Base-by-base conservation (phyloP, 2,888 invertebrate genomes). In the Diplazon laetatorius region DNA sequence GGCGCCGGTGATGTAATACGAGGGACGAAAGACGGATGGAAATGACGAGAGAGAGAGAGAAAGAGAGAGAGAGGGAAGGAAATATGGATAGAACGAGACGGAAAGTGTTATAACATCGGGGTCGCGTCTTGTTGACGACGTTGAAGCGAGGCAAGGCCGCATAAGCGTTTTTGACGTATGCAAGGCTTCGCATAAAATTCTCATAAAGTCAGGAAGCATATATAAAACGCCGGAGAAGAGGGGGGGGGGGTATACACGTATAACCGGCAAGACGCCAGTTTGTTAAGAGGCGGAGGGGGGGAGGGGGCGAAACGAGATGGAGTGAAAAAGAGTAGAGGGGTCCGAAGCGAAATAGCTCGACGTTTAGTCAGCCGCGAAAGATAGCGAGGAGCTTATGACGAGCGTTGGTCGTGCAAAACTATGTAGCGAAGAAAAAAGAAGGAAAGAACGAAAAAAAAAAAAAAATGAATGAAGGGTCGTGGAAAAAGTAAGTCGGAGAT, bases 291-390 rank as follows among this genome's bases (percentile, higher is more conserved):
- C 30, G 30, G 18, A 16, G 25, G 35, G 25, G 10, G 39, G 9
- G 16, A 39, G 66, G 35, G 50, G 14, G 42, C 42, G 57, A 65
- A 22, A 20, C 55, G 16, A 30, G 30, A 18, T 8, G 16, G 30
- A 71, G 35, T 42, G 14, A 30, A 39, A 48, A 65, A 22, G 18
- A 63, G 16, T 20, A 25, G n/a, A 10, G 52, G n/a, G 10, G 25
- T 1, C 22, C 39, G 30, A 48, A 52, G 60, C 63, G 57, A 76
- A 81, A 79, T 63, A 60, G 46, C 55, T 76, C 72, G 55, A 55
- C 76, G 73, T 80, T 72, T 69, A 80, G 79, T 79, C 79, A 75
- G 74, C 70, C 66, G 46, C 59, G 44, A 66, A 44, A 66, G 60
- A 66, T 62, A 25, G 12, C 60, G 30, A 25, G 30, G 50, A 42